Evolutionary conservation across 1,140 invertebrate species (phyloP).

Genomic region (Pseudomyrmex sp.): DNA sequence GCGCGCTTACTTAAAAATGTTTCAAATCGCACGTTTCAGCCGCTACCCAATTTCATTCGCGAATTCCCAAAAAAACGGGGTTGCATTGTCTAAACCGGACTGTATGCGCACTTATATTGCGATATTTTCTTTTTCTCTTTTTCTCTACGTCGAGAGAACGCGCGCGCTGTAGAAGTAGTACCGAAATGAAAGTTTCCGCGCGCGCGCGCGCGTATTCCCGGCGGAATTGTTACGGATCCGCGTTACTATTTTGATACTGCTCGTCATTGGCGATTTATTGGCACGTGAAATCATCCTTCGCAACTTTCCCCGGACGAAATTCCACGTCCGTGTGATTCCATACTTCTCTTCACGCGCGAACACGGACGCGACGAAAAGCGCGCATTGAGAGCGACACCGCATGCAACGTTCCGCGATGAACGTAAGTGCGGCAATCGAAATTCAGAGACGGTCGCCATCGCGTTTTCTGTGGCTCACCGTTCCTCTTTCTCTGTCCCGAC

Average conservation of each 20-base stretch:
- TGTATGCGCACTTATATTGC: background rate
- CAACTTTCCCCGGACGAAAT: constrained; percentile 36
- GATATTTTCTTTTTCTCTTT: background rate
- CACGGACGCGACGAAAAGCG: background rate
- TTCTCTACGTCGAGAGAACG: background rate
- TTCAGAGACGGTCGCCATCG: constrained; percentile 50
- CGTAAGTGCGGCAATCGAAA: constrained; percentile 47
- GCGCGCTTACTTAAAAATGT: background rate
- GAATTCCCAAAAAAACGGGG: constrained; percentile 19
- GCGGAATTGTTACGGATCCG: constrained; percentile 8
- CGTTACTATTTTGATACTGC: constrained; percentile 36
- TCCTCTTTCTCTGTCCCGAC: constrained; percentile 1
- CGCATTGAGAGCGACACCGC: constrained; percentile 35
- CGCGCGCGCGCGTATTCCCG: background rate
- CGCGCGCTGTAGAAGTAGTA: background rate
- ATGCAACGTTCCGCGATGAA: constrained; percentile 4
- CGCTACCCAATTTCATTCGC: background rate
- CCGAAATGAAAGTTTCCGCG: constrained; percentile 40
- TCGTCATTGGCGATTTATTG: constrained; percentile 54
- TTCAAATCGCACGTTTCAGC: background rate
- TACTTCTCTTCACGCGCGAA: background rate
- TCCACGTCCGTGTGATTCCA: constrained; percentile 32
- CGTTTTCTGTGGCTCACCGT: background rate
- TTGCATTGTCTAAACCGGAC: background rate
- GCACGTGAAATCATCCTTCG: constrained; percentile 47